Evolutionary conservation across 2,113 vertebrate species (phyloP).

Genomic region (Crotalus tigris): DNA sequence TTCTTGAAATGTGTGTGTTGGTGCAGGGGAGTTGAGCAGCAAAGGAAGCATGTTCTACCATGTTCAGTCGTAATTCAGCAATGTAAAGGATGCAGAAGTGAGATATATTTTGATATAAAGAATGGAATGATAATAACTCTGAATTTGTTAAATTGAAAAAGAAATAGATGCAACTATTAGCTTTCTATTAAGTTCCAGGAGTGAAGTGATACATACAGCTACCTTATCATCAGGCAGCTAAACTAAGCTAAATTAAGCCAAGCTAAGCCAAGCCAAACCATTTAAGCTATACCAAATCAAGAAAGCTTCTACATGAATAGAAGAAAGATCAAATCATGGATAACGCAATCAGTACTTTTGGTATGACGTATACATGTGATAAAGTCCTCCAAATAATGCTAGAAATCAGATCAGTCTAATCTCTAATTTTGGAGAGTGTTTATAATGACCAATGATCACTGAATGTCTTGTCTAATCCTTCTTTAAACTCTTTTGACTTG

Average conservation of each 20-base stretch:
- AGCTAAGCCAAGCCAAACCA: not conserved
- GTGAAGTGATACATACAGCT: conserved; percentile 7
- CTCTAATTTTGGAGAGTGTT: not conserved
- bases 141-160: conserved; percentile 26
- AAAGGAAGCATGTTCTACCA: conserved; percentile 65
- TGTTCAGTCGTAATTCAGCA: conserved; percentile 71
- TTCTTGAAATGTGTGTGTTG: conserved; percentile 66
- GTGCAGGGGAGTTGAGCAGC: conserved; percentile 65
- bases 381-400: not conserved
- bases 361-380: not conserved
- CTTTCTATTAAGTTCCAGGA: conserved; percentile 18
- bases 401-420: not conserved
- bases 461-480: not conserved
- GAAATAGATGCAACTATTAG: conserved; percentile 25
- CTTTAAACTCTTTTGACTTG: not conserved
- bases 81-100: conserved; percentile 57
- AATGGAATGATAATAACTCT: conserved; percentile 8
- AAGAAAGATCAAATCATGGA: not conserved
- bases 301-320: not conserved
- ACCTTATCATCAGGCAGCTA: not conserved
- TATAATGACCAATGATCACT: not conserved
- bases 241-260: not conserved
- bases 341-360: conserved; percentile 15
- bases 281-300: not conserved
- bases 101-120: conserved; percentile 38